Evolutionary conservation across 2,797 vertebrate species (phyloP), one percentile per base, ranked within the genome.

Genomic region (Takifugu rubripes): DNA sequence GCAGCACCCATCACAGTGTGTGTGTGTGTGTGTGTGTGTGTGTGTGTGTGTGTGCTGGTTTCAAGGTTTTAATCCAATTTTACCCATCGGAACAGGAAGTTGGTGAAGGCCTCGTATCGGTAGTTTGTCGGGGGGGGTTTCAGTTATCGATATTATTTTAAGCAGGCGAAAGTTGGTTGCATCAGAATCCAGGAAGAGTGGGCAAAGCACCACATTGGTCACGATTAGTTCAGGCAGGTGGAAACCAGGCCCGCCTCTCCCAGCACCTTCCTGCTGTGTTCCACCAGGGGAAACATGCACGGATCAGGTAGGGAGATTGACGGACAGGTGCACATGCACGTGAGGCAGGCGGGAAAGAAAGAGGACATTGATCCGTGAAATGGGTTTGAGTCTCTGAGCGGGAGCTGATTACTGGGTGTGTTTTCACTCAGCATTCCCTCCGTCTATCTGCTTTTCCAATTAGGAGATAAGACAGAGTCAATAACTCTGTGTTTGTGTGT

Each of bases 401-500:
- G 79, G 81, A 82, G 85, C 88, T 92, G 90, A 91, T 92, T 90
- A 91, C 84, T 64, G 84, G 80, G 82, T 87, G 75, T 89, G 85
- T 87, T 90, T 89, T 85, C 80, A 78, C 78, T 84, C 77, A 73
- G 75, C 79, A 82, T 77, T 61, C 77, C 71, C 78, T 66, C 69
- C 69, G 70, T 87, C 82, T 80, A 82, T 79, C 87, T 83, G 81
- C 78, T 91, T 89, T 87, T 91, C 87, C 89, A 91, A 92, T 92
- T 92, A 91, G 86, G 79, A 90, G 91, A 91, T 91, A 91, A 91
- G 87, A 68, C 79, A 11, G 74, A 90, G 88, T 89, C 89, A 89
- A 87, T 91, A 87, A 46, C 56, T 66, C 69, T 24, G 71, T 68
- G 77, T 58, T 9, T 52, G 43, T 52, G 48, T 40, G 17, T 49